phyloP scores from a whole-genome alignment of 2,113 vertebrate genomes.

The Sander lucioperca region DNA sequence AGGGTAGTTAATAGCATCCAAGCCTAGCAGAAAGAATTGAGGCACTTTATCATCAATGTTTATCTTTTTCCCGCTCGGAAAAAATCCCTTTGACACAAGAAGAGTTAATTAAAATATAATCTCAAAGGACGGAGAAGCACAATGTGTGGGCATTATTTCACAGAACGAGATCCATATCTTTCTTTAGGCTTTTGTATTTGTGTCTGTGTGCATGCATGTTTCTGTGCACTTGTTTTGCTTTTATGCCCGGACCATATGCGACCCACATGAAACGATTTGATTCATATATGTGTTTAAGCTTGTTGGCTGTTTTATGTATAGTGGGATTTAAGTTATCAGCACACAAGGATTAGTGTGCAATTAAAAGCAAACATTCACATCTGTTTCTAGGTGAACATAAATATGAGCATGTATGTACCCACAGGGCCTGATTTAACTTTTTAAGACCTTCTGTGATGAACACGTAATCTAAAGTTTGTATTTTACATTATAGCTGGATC shows the following conservation, averaged over 20 bases:
- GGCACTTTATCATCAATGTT: slow-evolving; percentile 11
- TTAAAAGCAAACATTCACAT: slow-evolving; percentile 16
- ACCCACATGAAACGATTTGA: not conserved
- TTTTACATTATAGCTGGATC: not conserved
- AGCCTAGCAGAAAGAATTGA: not conserved
- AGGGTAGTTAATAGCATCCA: slow-evolving; percentile 25
- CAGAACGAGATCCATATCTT: slow-evolving; percentile 1
- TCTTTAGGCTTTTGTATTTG: not conserved
- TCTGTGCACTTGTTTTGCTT: not conserved
- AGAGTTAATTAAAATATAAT: slow-evolving; percentile 29
- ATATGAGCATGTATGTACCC: not conserved
- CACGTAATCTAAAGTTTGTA: not conserved
- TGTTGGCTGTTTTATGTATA: not conserved
- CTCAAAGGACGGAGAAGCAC: not conserved
- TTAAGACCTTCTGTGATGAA: not conserved
- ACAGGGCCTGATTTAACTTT: not conserved
- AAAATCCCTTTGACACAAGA: slow-evolving; percentile 2
- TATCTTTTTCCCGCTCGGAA: slow-evolving; percentile 8
- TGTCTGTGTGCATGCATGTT: not conserved
- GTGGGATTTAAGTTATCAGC: not conserved
- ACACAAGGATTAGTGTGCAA: not conserved
- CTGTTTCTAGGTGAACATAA: not conserved
- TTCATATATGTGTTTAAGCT: not conserved
- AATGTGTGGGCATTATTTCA: slow-evolving; percentile 9
- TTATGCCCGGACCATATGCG: not conserved